Percentiles rank a stretch among this genome's conserved stretches.
Conservation (phyloP, 2,113 vertebrate genomes). For the Hystrix brachyura region DNA sequence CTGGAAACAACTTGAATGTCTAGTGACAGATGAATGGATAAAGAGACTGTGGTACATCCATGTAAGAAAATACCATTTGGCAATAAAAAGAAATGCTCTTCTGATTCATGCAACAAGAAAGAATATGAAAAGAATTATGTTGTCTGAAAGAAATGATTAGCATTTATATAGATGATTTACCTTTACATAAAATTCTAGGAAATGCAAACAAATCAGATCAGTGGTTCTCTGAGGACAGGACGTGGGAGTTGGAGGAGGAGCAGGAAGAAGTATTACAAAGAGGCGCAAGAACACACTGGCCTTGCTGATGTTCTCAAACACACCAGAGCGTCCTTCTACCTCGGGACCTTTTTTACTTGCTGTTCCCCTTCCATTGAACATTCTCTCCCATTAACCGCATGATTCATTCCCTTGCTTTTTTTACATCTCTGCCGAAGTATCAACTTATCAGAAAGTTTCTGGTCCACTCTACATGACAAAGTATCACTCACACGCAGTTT, state of each 20-base stretch:
- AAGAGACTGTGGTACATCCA: background rate
- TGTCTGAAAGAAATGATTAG: background rate
- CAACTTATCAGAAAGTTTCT: background rate
- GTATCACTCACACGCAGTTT: background rate
- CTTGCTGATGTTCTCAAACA: background rate
- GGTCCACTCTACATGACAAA: background rate
- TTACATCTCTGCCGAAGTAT: background rate
- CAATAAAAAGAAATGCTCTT: background rate
- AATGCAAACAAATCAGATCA: background rate
- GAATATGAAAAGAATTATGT: background rate
- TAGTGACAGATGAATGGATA: background rate
- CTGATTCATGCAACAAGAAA: background rate
- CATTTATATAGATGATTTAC: background rate
- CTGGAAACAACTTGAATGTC: background rate
- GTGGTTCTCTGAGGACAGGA: background rate
- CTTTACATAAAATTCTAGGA: conserved; percentile 15
- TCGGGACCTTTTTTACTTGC: background rate
- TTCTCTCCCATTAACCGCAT: background rate
- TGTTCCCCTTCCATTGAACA: background rate
- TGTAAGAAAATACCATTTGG: background rate
- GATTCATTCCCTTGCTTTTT: background rate
- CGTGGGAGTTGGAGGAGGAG: no score
- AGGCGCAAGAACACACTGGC: background rate
- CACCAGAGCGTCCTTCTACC: background rate
- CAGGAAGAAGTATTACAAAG: background rate